Base-by-base conservation (phyloP, 1,140 invertebrate genomes). In the Cydia fagiglandana region DNA sequence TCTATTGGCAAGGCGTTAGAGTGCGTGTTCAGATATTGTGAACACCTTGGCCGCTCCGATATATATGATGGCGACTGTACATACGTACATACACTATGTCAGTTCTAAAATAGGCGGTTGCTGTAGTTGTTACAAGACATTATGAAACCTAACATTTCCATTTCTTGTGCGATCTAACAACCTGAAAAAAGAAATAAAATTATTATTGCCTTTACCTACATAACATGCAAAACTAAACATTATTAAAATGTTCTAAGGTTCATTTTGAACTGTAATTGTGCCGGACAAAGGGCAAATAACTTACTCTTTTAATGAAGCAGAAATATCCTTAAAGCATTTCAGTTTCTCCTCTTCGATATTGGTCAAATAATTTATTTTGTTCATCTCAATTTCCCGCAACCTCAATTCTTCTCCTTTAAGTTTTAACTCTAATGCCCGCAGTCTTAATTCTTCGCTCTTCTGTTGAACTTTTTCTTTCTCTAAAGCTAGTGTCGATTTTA, bases 271-370 rank as follows among this genome's bases (percentile, higher is more conserved):
- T 41, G 34, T 38, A 6, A 38, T 4, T 38, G 34, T 38, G 34
- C 0, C 34, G 4, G 6, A 0, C 34, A 38, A 38, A 38, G 34
- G 7, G 9, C n/a, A n/a, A 30, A 73, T 64, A 12, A 79, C 84
- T 85, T 77, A 85, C 84, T 85, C 84, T 79, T 82, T 85, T 24
- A 85, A 78, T 15, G 78, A 81, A 47, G 80, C 20, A 13, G 81
- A 82, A 73, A 85, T 84, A 13, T 85, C 84, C 79, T 75, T 79
- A 73, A 85, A 85, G 76, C 82, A 85, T 74, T 84, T 85, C 0
- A 85, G 73, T 76, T 85, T 85, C 74, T 85, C 84, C 30, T 85
- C 84, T 73, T 85, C 84, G 61, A 85, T 80, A 68, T 78, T 82
- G 15, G 84, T 85, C 53, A 85, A 78, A 74, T 82, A 81, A 12